Conservation (phyloP, 2,888 invertebrate genomes). For the Lasioglossum pauxillum region DNA sequence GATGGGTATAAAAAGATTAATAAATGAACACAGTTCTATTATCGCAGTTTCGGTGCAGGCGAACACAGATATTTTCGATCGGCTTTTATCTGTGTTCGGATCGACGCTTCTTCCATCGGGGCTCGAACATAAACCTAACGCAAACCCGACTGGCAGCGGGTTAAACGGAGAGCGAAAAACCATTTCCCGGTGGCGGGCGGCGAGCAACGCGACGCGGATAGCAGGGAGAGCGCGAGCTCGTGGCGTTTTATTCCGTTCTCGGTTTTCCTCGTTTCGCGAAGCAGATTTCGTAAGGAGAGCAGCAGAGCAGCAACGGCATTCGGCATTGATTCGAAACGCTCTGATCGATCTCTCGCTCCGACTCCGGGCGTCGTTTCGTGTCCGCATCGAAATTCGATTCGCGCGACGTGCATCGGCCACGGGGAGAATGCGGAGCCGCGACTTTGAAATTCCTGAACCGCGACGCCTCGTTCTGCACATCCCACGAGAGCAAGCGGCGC, state of each 20-base stretch:
- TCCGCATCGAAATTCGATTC: constrained; percentile 16
- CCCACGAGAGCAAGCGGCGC: background rate
- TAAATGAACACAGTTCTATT: too few species aligned
- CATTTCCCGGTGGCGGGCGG: constrained; percentile 1
- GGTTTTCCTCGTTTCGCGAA: background rate
- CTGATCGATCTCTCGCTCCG: background rate
- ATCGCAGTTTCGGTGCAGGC: background rate
- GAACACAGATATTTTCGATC: constrained; percentile 45
- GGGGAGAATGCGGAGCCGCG: constrained; percentile 10
- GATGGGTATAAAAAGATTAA: too few species aligned
- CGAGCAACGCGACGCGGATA: constrained; percentile 1
- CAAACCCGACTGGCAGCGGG: constrained; percentile 34
- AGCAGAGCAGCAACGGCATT: background rate
- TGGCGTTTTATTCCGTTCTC: background rate
- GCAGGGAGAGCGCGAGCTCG: background rate
- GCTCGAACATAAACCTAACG: constrained; percentile 55
- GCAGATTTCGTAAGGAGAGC: background rate
- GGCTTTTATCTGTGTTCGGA: constrained; percentile 45
- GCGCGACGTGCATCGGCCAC: background rate
- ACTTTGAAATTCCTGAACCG: constrained; percentile 37
- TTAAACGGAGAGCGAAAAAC: constrained; percentile 17
- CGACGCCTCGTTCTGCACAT: constrained; percentile 12
- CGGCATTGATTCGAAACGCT: background rate
- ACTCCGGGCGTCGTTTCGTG: background rate
- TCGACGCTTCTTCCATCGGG: constrained; percentile 63